These are phyloP conservation scores for Zapornia atra DNA, from an alignment of 2,113 vertebrate genomes.

Conservation along the genomic window DNA sequence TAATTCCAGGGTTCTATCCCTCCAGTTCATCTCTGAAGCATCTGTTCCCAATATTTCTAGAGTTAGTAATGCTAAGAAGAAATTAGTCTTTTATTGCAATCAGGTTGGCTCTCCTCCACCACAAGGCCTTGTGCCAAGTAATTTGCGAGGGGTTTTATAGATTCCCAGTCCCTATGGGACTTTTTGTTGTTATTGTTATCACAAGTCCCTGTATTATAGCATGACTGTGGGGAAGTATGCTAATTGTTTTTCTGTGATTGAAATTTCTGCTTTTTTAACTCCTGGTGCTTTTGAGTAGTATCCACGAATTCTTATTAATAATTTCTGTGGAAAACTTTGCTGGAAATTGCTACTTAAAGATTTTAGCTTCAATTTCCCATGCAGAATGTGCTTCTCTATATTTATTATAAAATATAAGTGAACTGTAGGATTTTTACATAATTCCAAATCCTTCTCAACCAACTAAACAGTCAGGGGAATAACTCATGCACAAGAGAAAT, in stretches of 20 bases:
- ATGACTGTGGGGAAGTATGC: not conserved
- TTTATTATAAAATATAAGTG: not conserved
- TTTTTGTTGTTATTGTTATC: not conserved
- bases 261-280: not conserved
- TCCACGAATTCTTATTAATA: not conserved
- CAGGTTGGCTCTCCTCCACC: slow-evolving; percentile 27
- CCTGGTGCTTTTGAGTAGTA: not conserved
- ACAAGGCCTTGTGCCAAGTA: slow-evolving; percentile 27
- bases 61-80: not conserved
- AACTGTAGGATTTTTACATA: not conserved
- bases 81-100: slow-evolving; percentile 22
- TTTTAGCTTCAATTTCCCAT: not conserved
- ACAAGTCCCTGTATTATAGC: not conserved
- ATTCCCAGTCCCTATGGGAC: not conserved
- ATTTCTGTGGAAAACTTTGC: not conserved
- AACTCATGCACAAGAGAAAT: not conserved
- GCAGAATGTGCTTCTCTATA: not conserved
- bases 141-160: slow-evolving; percentile 17
- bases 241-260: not conserved
- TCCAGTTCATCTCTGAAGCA: not conserved
- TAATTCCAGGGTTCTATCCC: not conserved
- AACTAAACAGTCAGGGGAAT: not conserved
- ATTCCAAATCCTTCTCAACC: not conserved
- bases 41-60: slow-evolving; percentile 27
- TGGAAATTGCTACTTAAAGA: not conserved